Evolutionary conservation across 35 echinoderm and acorn worm genomes (phyloP).

Genomic region (Heliocidaris tuberculata): DNA sequence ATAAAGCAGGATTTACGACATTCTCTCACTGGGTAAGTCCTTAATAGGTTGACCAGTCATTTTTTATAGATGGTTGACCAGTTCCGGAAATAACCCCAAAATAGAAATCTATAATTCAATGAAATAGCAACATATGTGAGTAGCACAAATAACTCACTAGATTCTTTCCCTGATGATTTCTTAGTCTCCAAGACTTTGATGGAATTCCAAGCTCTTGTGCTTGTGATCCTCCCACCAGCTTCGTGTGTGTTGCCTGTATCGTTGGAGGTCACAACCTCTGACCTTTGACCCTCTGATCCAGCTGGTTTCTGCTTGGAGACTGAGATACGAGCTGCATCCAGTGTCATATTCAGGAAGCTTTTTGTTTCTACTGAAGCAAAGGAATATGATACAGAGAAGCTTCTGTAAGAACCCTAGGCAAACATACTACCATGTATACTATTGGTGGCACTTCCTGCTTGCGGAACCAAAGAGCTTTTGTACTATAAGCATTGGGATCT

Average conservation of each 20-base stretch:
- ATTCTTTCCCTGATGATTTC: slow-evolving; percentile 16
- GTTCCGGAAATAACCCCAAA: no score
- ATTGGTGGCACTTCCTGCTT: no score
- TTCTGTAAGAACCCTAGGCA: background rate
- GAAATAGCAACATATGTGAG: no score
- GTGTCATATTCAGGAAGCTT: slow-evolving; percentile 45
- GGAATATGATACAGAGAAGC: background rate
- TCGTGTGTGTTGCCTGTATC: background rate
- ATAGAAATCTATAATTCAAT: no score
- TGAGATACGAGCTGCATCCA: slow-evolving; percentile 42
- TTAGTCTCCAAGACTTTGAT: slow-evolving; percentile 64
- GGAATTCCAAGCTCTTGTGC: slow-evolving; percentile 67
- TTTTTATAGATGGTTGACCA: no score
- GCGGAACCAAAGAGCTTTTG: no score
- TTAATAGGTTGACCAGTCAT: no score
- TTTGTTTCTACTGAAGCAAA: slow-evolving; percentile 42
- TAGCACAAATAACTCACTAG: background rate
- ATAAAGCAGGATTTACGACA: no score
- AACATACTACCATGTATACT: no score
- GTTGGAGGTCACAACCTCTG: background rate
- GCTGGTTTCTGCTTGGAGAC: slow-evolving; percentile 9
- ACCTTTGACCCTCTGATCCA: slow-evolving; percentile 20
- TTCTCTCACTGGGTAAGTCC: no score
- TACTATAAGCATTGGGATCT: no score
- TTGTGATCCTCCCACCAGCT: background rate